phyloP scores from a whole-genome alignment of 2,888 invertebrate species.

The Callyntrura sp. region DNA sequence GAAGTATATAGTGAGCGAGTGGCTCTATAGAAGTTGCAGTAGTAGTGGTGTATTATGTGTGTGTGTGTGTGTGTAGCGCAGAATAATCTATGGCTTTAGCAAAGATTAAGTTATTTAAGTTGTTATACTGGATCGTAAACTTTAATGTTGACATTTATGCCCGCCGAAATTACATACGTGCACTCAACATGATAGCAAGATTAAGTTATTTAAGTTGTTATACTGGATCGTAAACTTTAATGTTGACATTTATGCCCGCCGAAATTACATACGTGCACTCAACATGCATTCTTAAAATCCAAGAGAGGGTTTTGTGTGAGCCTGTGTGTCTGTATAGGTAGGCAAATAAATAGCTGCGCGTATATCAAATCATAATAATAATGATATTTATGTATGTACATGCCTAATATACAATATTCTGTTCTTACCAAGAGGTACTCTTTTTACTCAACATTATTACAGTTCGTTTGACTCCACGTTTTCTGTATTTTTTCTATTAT shows the following conservation, averaged over 20 bases:
- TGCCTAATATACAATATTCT: constrained; percentile 8
- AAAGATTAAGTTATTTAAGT: constrained; percentile 81
- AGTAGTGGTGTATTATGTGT: background rate
- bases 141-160: constrained; percentile 81
- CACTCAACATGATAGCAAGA: constrained; percentile 76
- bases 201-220: constrained; percentile 82
- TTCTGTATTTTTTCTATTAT: background rate
- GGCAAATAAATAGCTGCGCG: background rate
- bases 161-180: constrained; percentile 77
- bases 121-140: constrained; percentile 82
- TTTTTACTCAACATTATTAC: constrained; percentile 1
- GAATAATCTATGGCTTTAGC: constrained; percentile 75
- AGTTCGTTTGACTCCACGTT: background rate
- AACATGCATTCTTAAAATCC: constrained; percentile 68
- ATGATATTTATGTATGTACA: constrained; percentile 9
- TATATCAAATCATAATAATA: constrained; percentile 7
- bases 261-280: constrained; percentile 76
- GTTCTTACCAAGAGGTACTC: background rate
- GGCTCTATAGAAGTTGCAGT: background rate
- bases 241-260: constrained; percentile 79
- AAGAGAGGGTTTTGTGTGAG: background rate
- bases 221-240: constrained; percentile 82
- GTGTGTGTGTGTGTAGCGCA: constrained; percentile 60
- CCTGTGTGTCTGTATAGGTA: background rate
- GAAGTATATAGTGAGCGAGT: background rate